Evolutionary conservation across 2,888 invertebrate species (phyloP).

Genomic region (Mellilla xanthometata): DNA sequence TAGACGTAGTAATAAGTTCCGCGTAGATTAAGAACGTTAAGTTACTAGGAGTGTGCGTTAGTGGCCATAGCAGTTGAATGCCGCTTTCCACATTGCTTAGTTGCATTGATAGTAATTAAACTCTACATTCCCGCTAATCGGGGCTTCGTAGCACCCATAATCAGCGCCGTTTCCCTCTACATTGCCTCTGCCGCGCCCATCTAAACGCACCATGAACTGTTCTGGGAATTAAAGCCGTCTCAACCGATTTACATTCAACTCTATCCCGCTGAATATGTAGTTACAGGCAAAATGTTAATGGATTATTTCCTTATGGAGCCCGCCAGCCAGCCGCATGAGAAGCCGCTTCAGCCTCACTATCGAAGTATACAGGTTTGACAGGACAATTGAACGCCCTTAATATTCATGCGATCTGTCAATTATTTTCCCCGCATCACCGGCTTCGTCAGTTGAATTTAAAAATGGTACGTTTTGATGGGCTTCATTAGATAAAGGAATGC

Average conservation of each 20-base stretch:
- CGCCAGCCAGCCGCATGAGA: constrained; percentile 47
- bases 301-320: constrained; percentile 63
- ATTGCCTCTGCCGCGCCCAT: constrained; percentile 23
- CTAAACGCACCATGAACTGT: constrained; percentile 26
- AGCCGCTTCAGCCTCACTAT: constrained; percentile 40
- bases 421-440: constrained; percentile 39
- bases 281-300: constrained; percentile 65
- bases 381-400: constrained; percentile 56
- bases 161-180: constrained; percentile 21
- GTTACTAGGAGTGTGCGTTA: neutral
- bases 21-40: no score
- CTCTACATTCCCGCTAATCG: constrained; percentile 14
- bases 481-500: constrained; percentile 29
- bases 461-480: constrained; percentile 33
- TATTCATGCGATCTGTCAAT: constrained; percentile 58
- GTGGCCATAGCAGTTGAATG: neutral
- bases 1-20: no score
- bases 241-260: constrained; percentile 51
- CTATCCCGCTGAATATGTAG: constrained; percentile 49
- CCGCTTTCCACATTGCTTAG: neutral
- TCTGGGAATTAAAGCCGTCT: constrained; percentile 29
- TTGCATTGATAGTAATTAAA: constrained; percentile 13
- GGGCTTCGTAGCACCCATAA: constrained; percentile 10
- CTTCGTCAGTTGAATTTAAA: constrained; percentile 35
- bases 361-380: constrained; percentile 48